Evolutionary conservation across 2,888 invertebrate genomes (phyloP), one percentile per base, ranked within the genome.

Genomic region (Reticulitermes lucifugus): DNA sequence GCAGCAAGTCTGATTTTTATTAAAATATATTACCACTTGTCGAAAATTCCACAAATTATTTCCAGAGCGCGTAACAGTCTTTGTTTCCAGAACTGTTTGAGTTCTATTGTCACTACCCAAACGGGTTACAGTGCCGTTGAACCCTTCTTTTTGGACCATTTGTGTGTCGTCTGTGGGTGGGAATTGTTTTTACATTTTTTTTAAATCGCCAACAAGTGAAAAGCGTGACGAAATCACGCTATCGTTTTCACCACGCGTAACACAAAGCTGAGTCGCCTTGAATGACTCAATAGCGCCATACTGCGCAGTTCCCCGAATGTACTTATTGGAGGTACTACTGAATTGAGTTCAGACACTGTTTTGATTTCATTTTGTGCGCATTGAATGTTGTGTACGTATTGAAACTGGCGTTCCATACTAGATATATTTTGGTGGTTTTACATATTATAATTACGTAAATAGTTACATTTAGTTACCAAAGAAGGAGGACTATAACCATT

Each of bases 241-340:
- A 77, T 75, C 77, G 22, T 3, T 7, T 43, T 21, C n/a, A n/a
- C 43, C 46, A n/a, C n/a, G n/a, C 51, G n/a, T 25, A 25, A 77
- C 25, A 41, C 77, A 77, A 46, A 22, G 51, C 46, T 77, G 25
- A 6, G 3, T 41, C 73, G 73, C 73, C 41, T 73, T 41, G 73
- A 51, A 51, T 77, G 77, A 77, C 77, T 73, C 35, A 77, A 77
- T n/a, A 22, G 22, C 77, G 43, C 77, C 43, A 46, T 51, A 51
- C 77, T 77, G 77, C 77, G 77, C 77, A 77, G 77, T 77, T 77
- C 77, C 5, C 0, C 41, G 18, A n/a, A n/a, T n/a, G 46, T 77
- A 46, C 51, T 18, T 46, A 1, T 73, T 73, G 73, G 73, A 41
- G 14, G 18, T 73, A 41, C 35, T 41, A 73, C 73, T 9, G 0